Evolutionary conservation across 1,140 invertebrate species (phyloP), one percentile per base, ranked within the genome.

Genomic region (Pinna nobilis): DNA sequence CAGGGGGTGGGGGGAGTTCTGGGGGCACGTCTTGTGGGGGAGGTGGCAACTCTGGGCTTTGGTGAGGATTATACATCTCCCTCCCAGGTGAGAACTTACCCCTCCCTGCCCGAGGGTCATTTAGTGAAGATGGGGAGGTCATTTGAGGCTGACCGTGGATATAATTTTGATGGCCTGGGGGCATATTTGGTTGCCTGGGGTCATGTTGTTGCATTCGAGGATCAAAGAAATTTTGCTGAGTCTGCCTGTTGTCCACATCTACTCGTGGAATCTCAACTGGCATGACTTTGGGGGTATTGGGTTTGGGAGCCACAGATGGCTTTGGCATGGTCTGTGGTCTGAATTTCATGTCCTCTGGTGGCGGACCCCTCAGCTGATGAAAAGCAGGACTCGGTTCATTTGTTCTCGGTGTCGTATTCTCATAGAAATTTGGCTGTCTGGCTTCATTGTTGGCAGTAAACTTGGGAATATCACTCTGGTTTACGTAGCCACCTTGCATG

Each of bases 401-500:
- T 50, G 76, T 74, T 47, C 80, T 57, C 47, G 81, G 80, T 15
- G 70, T 55, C 32, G 86, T 85, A 74, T 87, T 87, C 70, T 87
- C 83, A 74, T 86, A 87, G 50, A 86, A 84, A 55, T 84, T 80
- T 18, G 78, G 82, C 66, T 85, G 85, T 33, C 78, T 68, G 20
- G 80, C 57, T 33, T 85, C 80, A 65, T 82, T 86, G 41, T 77
- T 80, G 9, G 79, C 73, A 11, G 69, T 70, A 41, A 81, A 68
- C 60, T 81, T 82, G 32, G 82, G 78, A 74, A 82, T 76, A 49
- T 82, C 75, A 23, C 76, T 71, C 55, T 80, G 73, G 60, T 81
- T 81, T 15, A 77, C 76, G 73, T 81, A 81, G 0, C 73, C 73
- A 69, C 49, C 39, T 30, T 53, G 47, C 33, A 44, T 53, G 33